Evolutionary conservation across 2,797 vertebrate genomes (phyloP).

Genomic region (Sternotherus odoratus): DNA sequence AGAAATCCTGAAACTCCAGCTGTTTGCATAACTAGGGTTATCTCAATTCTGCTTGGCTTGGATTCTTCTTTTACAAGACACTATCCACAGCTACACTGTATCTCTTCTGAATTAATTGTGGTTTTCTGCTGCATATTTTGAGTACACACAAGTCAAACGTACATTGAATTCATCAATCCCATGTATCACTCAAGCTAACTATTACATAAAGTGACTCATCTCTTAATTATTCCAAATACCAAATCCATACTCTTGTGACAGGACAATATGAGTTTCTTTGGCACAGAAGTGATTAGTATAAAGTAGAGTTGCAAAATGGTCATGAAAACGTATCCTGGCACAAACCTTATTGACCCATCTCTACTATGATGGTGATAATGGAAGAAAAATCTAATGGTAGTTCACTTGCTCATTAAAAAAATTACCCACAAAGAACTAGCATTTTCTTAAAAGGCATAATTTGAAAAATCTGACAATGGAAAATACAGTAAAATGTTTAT

Average conservation of each 20-base stretch:
- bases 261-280: constrained; percentile 44
- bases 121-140: constrained; percentile 62
- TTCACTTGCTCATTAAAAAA: background rate
- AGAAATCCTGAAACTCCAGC: constrained; percentile 31
- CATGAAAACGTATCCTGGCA: background rate
- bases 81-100: constrained; percentile 42
- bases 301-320: constrained; percentile 27
- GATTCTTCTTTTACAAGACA: constrained; percentile 69
- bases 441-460: background rate
- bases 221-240: constrained; percentile 71
- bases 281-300: background rate
- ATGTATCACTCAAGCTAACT: constrained; percentile 64
- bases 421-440: background rate
- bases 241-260: constrained; percentile 66
- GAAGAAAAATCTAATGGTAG: background rate
- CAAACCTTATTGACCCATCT: constrained; percentile 5
- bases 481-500: background rate
- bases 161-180: constrained; percentile 58
- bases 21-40: constrained; percentile 55
- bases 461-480: background rate
- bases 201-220: constrained; percentile 49
- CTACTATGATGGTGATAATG: constrained; percentile 39
- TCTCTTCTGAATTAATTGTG: constrained; percentile 68
- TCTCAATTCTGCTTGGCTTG: constrained; percentile 64
- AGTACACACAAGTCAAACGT: constrained; percentile 53